Conservation (phyloP, 2,797 vertebrate genomes). For the Gymnoscopelus microlampas region DNA sequence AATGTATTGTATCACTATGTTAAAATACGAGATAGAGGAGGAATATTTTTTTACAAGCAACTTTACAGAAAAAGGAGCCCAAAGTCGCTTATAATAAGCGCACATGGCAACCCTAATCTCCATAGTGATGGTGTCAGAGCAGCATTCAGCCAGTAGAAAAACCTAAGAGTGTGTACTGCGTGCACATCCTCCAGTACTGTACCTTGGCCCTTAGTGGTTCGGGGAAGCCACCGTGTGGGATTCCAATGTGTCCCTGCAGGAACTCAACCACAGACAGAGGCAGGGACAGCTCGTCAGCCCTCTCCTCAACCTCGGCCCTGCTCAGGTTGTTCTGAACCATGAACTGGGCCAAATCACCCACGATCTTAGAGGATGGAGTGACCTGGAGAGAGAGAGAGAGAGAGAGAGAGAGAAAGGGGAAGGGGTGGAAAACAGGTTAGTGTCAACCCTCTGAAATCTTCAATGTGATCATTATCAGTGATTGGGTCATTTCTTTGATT, state of each 20-base stretch:
- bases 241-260: slow-evolving; percentile 91
- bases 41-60: too few species aligned
- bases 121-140: too few species aligned
- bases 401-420: not conserved
- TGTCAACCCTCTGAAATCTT: not conserved
- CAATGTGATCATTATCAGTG: too few species aligned
- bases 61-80: too few species aligned
- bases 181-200: not conserved
- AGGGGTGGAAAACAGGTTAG: not conserved
- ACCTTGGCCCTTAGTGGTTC: slow-evolving; percentile 94
- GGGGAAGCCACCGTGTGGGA: slow-evolving; percentile 93
- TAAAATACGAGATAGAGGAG: too few species aligned
- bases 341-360: slow-evolving; percentile 96
- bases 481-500: too few species aligned
- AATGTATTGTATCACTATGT: too few species aligned
- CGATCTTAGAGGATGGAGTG: slow-evolving; percentile 95
- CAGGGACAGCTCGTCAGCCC: slow-evolving; percentile 93
- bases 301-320: slow-evolving; percentile 86
- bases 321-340: slow-evolving; percentile 94
- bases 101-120: too few species aligned
- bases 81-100: too few species aligned
- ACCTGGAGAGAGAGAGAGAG: slow-evolving; percentile 77
- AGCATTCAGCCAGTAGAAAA: too few species aligned
- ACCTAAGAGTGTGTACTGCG: too few species aligned
- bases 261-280: slow-evolving; percentile 94